Evolutionary conservation across 2,113 vertebrate species (phyloP).

Genomic region (Eptatretus burgeri): DNA sequence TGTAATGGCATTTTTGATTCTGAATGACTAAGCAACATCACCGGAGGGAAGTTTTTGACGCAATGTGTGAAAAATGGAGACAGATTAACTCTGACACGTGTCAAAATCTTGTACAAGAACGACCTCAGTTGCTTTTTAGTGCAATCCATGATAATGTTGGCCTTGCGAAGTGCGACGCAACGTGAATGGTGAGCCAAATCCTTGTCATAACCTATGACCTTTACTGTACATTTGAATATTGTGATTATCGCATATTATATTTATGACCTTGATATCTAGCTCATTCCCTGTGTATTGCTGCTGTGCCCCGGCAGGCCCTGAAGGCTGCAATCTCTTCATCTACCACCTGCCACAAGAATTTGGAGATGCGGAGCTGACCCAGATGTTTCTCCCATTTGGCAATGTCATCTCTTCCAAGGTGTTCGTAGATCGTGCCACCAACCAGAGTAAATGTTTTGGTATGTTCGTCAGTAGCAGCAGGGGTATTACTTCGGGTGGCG

Average conservation of each 20-base stretch:
- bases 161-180: not conserved
- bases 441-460: conserved; percentile 98
- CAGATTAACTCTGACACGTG: no score
- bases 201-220: not conserved
- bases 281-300: not conserved
- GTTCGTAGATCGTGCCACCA: conserved; percentile 81
- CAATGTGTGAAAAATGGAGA: no score
- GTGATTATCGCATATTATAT: not conserved
- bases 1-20: no score
- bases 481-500: no score
- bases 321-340: conserved; percentile 94
- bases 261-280: not conserved
- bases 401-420: conserved; percentile 94
- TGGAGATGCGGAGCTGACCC: conserved; percentile 71
- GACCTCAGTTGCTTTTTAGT: no score
- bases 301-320: conserved; percentile 30
- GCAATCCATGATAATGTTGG: not conserved
- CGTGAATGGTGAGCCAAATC: not conserved
- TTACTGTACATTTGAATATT: not conserved
- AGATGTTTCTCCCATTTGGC: conserved; percentile 93
- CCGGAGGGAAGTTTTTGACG: no score
- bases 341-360: conserved; percentile 98
- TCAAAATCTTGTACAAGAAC: no score
- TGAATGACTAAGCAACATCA: no score
- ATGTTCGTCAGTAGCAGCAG: conserved; percentile 16